These are phyloP conservation scores for Myodes glareolus DNA, from an alignment of 2,113 vertebrate species.

Conservation along the genomic window DNA sequence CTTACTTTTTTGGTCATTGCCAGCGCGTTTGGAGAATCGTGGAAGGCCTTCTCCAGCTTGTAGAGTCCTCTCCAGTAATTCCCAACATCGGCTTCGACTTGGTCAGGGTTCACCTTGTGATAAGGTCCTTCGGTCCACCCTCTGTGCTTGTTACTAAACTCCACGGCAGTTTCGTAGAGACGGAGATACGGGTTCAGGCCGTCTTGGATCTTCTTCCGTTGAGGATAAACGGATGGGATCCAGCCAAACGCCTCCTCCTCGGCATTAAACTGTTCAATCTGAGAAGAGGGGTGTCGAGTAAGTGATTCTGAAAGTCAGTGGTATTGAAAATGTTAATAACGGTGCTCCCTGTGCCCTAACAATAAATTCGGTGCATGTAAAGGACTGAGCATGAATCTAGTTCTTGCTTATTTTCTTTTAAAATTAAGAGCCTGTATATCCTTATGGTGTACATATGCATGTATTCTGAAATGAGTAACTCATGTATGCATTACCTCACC, in stretches of 20 bases:
- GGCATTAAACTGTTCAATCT: conserved; percentile 92
- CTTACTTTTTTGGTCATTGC: conserved; percentile 86
- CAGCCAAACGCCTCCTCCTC: conserved; percentile 93
- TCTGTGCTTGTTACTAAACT: conserved; percentile 87
- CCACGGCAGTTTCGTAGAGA: conserved; percentile 88
- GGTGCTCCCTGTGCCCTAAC: neutral
- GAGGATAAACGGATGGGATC: conserved; percentile 90
- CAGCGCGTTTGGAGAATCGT: conserved; percentile 87
- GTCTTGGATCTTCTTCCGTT: conserved; percentile 89
- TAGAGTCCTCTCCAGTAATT: conserved; percentile 90
- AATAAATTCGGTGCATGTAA: neutral
- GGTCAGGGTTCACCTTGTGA: conserved; percentile 89
- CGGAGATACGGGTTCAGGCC: conserved; percentile 89
- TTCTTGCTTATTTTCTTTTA: neutral
- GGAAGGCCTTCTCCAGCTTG: conserved; percentile 90
- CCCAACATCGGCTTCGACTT: conserved; percentile 88
- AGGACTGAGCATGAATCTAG: neutral
- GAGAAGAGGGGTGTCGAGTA: conserved; percentile 32
- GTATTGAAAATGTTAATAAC: neutral
- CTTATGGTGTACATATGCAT: neutral
- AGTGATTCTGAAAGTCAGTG: neutral
- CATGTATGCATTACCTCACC: neutral
- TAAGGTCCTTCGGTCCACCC: conserved; percentile 90
- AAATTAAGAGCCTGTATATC: neutral
- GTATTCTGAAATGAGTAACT: neutral